Base-by-base conservation (phyloP, 2,113 vertebrate species). In the Leptobrachium ailaonicum region DNA sequence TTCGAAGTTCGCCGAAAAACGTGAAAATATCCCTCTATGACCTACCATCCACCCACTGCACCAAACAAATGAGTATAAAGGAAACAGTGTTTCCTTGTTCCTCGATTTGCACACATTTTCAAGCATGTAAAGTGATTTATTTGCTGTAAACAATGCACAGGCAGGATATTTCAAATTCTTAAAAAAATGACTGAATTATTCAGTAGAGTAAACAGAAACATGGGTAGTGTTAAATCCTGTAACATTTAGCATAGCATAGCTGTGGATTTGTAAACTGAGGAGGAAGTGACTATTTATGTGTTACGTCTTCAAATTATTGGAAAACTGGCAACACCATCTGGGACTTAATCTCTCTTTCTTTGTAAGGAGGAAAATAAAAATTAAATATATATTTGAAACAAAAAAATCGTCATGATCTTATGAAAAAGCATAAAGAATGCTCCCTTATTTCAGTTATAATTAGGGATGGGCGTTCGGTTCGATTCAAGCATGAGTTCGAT, bases 231-330 rank as follows among this genome's bases (percentile, higher is more conserved):
- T 50, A 50, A 50, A 50, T 50, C 4, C 47, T 50, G 42, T 50
- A 53, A 32, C 56, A 53, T 56, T 41, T 40, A 40, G 4, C 4
- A 50, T 50, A 32, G 43, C 45, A 73, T 69, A 85, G 63, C 13
- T 10, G 50, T 8, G 64, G 56, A 85, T 85, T 78, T 73, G 84
- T 73, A 53, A 74, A 58, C 71, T 83, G 63, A 78, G 6, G 45
- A 85, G 79, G 80, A 89, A 87, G 82, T 73, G 71, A 82, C 83
- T 85, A 85, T 87, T 86, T 85, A 73, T 82, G 78, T 74, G 42
- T 71, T 64, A 64, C 81, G 45, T 86, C 73, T 86, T 75, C 12
- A 75, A 71, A 85, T 76, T 86, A 84, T 67, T 86, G 83, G 85
- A 86, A 87, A 87, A 85, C 78, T 87, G 83, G 75, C 82, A 87